Conservation (phyloP, 2,797 vertebrate species). For the Sebastes oblongus region DNA sequence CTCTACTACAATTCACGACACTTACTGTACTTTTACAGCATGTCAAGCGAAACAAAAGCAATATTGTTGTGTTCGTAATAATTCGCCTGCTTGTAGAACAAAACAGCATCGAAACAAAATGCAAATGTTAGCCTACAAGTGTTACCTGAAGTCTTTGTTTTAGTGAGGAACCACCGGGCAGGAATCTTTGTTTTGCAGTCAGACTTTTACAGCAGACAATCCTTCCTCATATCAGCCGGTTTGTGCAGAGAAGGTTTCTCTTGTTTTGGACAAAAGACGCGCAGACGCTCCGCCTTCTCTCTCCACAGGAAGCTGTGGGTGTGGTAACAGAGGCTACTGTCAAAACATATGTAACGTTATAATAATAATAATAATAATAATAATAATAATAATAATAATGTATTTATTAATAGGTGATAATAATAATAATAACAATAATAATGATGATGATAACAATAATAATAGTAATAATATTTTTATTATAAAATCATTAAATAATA, state of each 20-base stretch:
- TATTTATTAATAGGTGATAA: too few species aligned
- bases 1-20: fast-evolving
- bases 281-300: conserved; percentile 15
- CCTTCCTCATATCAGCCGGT: fast-evolving
- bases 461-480: too few species aligned
- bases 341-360: not conserved
- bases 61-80: not conserved
- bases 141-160: not conserved
- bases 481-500: too few species aligned
- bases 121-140: not conserved
- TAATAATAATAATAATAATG: too few species aligned
- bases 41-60: too few species aligned
- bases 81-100: not conserved
- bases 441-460: too few species aligned
- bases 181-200: not conserved
- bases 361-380: not conserved
- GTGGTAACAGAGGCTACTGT: not conserved
- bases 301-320: not conserved
- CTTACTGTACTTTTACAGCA: too few species aligned
- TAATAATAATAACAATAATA: fast-evolving
- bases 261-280: not conserved
- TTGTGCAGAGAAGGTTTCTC: too few species aligned
- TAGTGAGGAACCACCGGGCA: fast-evolving
- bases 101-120: not conserved
- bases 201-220: not conserved